These are phyloP conservation scores for Tribolium madens DNA, from an alignment of 1,140 invertebrate genomes.

Conservation along the genomic window DNA sequence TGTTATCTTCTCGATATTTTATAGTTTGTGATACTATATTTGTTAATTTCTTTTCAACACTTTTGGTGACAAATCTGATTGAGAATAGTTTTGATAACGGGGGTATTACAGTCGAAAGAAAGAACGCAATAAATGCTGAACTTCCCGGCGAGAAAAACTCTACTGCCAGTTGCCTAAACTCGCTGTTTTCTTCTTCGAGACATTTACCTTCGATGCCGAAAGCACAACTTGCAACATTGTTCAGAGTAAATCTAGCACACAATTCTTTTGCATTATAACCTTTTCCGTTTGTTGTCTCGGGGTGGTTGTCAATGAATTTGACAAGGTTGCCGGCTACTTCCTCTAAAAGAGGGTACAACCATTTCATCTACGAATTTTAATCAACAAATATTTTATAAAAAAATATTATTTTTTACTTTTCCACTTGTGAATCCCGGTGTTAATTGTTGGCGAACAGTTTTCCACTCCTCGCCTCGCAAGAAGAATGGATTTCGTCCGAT, in stretches of 20 bases:
- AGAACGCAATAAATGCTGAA: conserved; percentile 13
- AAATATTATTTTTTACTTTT: conserved; percentile 52
- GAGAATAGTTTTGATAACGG: conserved; percentile 25
- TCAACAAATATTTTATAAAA: not conserved
- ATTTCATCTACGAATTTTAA: conserved; percentile 65
- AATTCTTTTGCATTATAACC: conserved; percentile 53
- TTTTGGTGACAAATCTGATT: conserved; percentile 45
- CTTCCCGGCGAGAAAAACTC: conserved; percentile 4
- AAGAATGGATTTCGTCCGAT: conserved; percentile 64
- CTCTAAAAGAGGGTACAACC: conserved; percentile 46
- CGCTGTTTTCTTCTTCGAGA: conserved; percentile 48
- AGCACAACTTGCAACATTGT: conserved; percentile 54
- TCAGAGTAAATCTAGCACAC: conserved; percentile 48
- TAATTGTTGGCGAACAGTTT: conserved; percentile 67
- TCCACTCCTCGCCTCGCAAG: conserved; percentile 68
- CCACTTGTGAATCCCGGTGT: conserved; percentile 68
- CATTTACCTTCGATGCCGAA: conserved; percentile 56
- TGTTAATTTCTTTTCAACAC: conserved; percentile 50
- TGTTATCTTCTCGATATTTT: conserved; percentile 62
- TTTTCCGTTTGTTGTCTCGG: not conserved
- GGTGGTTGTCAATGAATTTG: conserved; percentile 42
- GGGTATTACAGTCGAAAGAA: conserved; percentile 29
- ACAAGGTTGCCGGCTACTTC: conserved; percentile 46
- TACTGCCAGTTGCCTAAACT: conserved; percentile 45
- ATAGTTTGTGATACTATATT: conserved; percentile 57